Conservation (phyloP, 1,140 invertebrate genomes). For the Drosophila pachea region DNA sequence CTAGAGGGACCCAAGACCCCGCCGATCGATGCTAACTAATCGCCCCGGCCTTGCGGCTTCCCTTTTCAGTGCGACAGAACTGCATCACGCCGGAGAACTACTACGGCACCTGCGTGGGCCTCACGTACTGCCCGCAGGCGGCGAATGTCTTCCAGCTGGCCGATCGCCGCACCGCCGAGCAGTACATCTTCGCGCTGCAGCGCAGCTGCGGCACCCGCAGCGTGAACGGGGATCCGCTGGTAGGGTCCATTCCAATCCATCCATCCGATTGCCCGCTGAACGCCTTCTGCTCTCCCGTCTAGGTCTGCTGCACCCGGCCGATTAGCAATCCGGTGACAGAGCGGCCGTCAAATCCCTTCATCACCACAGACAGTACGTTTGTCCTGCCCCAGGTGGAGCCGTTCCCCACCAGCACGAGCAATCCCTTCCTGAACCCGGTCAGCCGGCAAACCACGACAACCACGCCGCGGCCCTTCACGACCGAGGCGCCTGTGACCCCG, state of each 20-base stretch:
- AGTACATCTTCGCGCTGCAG: conserved; percentile 64
- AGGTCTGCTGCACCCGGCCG: conserved; percentile 56
- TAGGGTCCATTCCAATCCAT: conserved; percentile 38
- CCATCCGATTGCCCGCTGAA: too few species aligned
- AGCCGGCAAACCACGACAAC: not conserved
- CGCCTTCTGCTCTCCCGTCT: not conserved
- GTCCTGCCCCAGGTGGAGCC: conserved; percentile 25
- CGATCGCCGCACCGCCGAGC: conserved; percentile 49
- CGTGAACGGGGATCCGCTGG: conserved; percentile 69
- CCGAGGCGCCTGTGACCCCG: conserved; percentile 30
- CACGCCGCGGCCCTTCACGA: conserved; percentile 1
- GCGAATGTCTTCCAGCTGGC: conserved; percentile 53
- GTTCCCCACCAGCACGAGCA: conserved; percentile 1
- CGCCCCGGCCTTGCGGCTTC: too few species aligned
- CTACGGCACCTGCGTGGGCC: conserved; percentile 63
- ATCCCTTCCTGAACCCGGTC: conserved; percentile 40
- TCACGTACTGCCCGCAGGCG: conserved; percentile 69
- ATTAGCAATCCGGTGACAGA: conserved; percentile 49
- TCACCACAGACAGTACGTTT: conserved; percentile 42
- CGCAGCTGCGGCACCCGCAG: conserved; percentile 66
- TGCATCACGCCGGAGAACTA: conserved; percentile 73
- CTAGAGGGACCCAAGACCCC: too few species aligned
- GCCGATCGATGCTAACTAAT: too few species aligned
- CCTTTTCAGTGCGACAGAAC: conserved; percentile 52
- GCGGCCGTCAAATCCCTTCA: conserved; percentile 56